Evolutionary conservation across 1,140 invertebrate species (phyloP).

Genomic region (Pemphigus obesinymphae): DNA sequence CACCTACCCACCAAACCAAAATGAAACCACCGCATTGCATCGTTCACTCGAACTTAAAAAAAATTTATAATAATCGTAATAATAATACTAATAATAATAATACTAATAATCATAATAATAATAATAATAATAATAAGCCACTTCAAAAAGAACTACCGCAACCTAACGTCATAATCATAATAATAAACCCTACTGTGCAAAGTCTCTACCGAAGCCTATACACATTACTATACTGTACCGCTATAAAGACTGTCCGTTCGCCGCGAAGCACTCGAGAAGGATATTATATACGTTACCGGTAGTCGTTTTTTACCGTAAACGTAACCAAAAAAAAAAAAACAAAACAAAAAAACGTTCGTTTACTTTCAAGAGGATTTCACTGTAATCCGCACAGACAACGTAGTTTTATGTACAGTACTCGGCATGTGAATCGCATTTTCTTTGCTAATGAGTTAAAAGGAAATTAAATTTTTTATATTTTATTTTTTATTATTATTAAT

Average conservation of each 20-base stretch:
- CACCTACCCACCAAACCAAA: slow-evolving; percentile 10
- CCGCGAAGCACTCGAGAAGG: neutral
- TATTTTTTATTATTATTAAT: neutral
- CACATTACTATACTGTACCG: neutral
- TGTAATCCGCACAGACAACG: neutral
- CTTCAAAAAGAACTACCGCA: slow-evolving; percentile 11
- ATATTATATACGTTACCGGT: neutral
- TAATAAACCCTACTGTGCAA: slow-evolving; percentile 1
- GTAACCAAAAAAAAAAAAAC: neutral
- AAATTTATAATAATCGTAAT: neutral
- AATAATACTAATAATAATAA: neutral
- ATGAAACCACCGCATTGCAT: neutral
- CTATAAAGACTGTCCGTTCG: neutral
- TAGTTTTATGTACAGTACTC: neutral
- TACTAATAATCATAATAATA: slow-evolving; percentile 4
- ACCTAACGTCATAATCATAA: slow-evolving; percentile 34
- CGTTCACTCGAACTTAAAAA: neutral
- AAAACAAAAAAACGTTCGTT: neutral
- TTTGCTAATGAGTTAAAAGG: neutral
- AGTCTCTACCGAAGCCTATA: neutral
- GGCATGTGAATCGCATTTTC: slow-evolving; percentile 2
- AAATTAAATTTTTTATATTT: neutral
- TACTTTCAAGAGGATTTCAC: neutral
- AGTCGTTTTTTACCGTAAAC: neutral
- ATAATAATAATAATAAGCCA: slow-evolving; percentile 37